Percentiles rank a stretch among this genome's conserved stretches.
Evolutionary conservation across 2,113 vertebrate genomes (phyloP).

Genomic region (Cariama cristata): DNA sequence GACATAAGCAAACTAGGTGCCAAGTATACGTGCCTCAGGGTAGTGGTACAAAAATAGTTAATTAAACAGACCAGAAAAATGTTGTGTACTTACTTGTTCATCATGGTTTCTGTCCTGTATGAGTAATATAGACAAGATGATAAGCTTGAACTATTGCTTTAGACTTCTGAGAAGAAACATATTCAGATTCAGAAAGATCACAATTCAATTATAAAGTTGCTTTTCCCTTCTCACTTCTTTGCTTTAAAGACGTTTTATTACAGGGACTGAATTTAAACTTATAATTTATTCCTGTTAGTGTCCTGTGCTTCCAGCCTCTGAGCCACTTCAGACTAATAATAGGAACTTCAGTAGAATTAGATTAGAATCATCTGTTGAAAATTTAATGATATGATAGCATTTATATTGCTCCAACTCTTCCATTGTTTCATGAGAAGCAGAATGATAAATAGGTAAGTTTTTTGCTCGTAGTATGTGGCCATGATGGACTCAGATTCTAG

Average conservation of each 20-base stretch:
- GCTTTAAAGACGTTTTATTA: not conserved
- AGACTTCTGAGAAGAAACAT: not conserved
- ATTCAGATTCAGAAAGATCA: not conserved
- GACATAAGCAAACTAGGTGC: not conserved
- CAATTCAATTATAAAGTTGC: not conserved
- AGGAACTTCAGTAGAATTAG: not conserved
- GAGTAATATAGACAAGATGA: not conserved
- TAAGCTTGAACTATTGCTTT: not conserved
- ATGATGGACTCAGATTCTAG: not conserved
- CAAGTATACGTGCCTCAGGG: not conserved
- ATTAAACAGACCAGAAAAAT: not conserved
- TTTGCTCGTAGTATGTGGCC: not conserved
- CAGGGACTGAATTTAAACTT: not conserved
- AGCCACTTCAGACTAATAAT: not conserved
- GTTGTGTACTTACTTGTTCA: not conserved
- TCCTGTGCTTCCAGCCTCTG: not conserved
- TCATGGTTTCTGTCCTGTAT: not conserved
- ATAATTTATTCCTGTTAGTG: not conserved
- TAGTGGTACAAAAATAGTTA: not conserved
- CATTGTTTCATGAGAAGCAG: not conserved
- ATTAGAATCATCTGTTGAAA: slow-evolving; percentile 17
- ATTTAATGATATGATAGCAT: not conserved
- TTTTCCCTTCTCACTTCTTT: not conserved
- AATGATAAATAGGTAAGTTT: not conserved
- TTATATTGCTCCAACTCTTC: not conserved